These are phyloP conservation scores for Mesorhabditis sp. DNA, from an alignment of 2,888 invertebrate species.

Conservation along the genomic window DNA sequence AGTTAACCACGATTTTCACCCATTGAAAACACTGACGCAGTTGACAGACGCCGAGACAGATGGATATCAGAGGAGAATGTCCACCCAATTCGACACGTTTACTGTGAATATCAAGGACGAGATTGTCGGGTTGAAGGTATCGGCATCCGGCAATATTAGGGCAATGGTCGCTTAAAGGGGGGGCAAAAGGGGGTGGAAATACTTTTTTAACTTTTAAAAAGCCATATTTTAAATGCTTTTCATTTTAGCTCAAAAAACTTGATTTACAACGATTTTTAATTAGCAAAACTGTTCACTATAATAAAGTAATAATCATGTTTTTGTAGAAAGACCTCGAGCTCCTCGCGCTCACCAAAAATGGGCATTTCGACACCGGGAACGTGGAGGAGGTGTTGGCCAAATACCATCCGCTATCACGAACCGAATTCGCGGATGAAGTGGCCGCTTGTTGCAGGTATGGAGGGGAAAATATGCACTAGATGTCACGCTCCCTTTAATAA, in stretches of 20 bases:
- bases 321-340: slow-evolving; percentile 45
- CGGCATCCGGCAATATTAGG: background rate
- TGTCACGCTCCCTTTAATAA: background rate
- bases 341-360: slow-evolving; percentile 19
- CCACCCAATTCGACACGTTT: slow-evolving; percentile 35
- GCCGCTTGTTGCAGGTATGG: slow-evolving; percentile 20
- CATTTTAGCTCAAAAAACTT: no score
- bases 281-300: no score
- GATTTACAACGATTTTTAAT: no score
- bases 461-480: background rate
- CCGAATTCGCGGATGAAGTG: slow-evolving; percentile 31
- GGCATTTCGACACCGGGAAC: slow-evolving; percentile 17
- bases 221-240: background rate
- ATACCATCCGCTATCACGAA: slow-evolving; percentile 29
- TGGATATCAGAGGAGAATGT: slow-evolving; percentile 32
- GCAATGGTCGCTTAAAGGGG: no score
- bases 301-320: no score
- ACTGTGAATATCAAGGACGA: slow-evolving; percentile 51
- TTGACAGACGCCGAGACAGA: slow-evolving; percentile 29
- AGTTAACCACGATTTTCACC: no score
- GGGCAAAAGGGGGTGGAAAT: no score
- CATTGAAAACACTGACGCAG: slow-evolving; percentile 19
- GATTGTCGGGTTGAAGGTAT: slow-evolving; percentile 44
- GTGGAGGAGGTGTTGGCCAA: slow-evolving; percentile 30
- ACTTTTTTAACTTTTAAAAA: background rate